Base-by-base conservation (phyloP, 2,888 invertebrate species). In the Pterostichus niger region DNA sequence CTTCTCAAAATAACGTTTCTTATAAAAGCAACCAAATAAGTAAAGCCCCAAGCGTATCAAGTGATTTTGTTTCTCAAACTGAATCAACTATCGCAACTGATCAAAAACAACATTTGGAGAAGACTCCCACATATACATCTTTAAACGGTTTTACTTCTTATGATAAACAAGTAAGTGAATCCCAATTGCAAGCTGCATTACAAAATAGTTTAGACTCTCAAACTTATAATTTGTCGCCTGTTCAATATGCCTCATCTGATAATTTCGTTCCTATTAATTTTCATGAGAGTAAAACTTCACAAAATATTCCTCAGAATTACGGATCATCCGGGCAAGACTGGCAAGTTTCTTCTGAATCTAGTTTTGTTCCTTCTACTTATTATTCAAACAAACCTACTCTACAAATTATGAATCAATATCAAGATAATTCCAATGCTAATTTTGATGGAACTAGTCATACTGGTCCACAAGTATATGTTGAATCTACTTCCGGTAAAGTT, bases 401-500 rank as follows among this genome's bases (percentile, higher is more conserved):
- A 31, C 75, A 75, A n/a, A 52, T 75, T 9, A 52, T 75, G 52
- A 13, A 64, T 35, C 33, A n/a, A 5, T 6, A 64, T 35, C 35
- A 6, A 5, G n/a, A 64, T 13, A 31, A 35, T 24, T 59, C 6
- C 6, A 40, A 40, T 7, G 1, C 1, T 40, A 9, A 7, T 6
- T 40, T 40, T 9, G 24, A 13, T 15, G 15, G 54, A 6, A 2
- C 9, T 44, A 17, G 5, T 33, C 31, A 64, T 52, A 52, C 2
- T 33, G 75, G 52, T 3, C 75, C 75, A 5, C 52, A 52, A 75
- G 33, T 75, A 52, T 31, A n/a, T 49, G 49, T 75, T 31, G 75
- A 75, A 31, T 75, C 75, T 52, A 75, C 52, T 6, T 31, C 75
- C n/a, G 75, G 75, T n/a, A 75, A 75, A 49, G 1, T 75, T 24